A percentile compares a stretch with the other conserved stretches of the same genome.
Evolutionary conservation across 2,113 vertebrate genomes (phyloP).

Genomic region (Cariama cristata): DNA sequence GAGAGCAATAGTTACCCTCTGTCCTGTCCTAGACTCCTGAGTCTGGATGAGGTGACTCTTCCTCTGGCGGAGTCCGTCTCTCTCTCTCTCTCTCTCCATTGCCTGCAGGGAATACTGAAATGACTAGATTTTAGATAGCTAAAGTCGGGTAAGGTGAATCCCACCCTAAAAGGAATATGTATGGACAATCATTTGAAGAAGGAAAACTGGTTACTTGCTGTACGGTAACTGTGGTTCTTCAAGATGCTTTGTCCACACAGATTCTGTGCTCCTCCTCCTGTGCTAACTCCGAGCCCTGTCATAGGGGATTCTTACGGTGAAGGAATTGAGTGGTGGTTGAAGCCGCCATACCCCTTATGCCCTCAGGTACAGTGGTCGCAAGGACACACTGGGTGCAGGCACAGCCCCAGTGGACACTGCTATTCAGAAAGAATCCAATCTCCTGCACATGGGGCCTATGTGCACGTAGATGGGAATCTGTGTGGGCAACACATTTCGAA

Average conservation of each 20-base stretch:
- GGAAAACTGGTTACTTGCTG: conserved; percentile 62
- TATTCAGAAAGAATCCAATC: conserved; percentile 75
- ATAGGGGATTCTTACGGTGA: conserved; percentile 60
- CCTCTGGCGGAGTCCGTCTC: background rate
- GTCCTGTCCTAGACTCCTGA: background rate
- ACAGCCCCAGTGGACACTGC: conserved; percentile 74
- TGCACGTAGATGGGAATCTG: conserved; percentile 75
- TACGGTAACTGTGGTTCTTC: conserved; percentile 64
- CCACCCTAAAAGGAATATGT: conserved; percentile 65
- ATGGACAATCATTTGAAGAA: conserved; percentile 72
- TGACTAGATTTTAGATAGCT: conserved; percentile 30
- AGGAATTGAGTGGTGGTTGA: conserved; percentile 71
- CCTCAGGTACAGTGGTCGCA: conserved; percentile 75
- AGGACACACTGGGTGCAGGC: conserved; percentile 74
- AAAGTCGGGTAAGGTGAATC: conserved; percentile 63
- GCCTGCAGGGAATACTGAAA: background rate
- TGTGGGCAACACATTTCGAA: conserved; percentile 75
- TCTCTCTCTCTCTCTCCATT: background rate
- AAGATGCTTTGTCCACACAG: conserved; percentile 74
- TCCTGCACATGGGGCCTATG: conserved; percentile 71
- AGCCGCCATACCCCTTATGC: conserved; percentile 74
- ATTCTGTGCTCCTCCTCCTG: conserved; percentile 57
- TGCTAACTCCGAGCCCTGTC: conserved; percentile 53
- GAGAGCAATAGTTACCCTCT: background rate
- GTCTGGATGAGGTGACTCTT: background rate